Conservation (phyloP, 2,888 invertebrate genomes). For the Dendrolimus houi region DNA sequence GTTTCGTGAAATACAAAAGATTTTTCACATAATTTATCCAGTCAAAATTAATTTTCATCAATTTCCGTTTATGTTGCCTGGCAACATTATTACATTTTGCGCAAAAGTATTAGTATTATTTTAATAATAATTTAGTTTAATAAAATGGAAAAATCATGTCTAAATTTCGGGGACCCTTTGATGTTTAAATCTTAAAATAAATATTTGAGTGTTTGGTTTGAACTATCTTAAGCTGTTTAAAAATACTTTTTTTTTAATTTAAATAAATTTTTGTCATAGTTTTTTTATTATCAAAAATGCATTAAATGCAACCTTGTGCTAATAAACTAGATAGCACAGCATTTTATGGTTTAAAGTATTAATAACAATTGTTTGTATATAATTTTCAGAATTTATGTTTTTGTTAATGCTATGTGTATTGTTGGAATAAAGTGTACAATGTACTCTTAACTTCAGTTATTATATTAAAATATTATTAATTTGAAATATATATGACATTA, state of each 20-base stretch:
- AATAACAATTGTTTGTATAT: too few relatives aligned
- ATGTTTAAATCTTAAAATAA: constrained; percentile 10
- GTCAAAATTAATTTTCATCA: background rate
- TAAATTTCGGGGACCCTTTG: constrained; percentile 36
- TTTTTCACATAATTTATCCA: constrained; percentile 2
- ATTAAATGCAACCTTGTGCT: constrained; percentile 8
- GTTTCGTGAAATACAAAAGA: too few relatives aligned
- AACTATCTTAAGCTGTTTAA: background rate
- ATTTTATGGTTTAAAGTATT: too few relatives aligned
- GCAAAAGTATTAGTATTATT: constrained; percentile 6
- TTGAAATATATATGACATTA: too few relatives aligned
- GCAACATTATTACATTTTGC: constrained; percentile 15
- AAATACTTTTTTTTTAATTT: background rate
- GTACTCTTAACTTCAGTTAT: too few relatives aligned
- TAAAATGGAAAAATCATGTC: constrained; percentile 21
- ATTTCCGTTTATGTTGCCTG: constrained; percentile 14
- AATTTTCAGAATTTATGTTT: too few relatives aligned
- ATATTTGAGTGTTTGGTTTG: background rate
- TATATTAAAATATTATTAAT: too few relatives aligned
- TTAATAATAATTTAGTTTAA: background rate
- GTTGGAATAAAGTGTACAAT: too few relatives aligned
- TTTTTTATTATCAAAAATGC: constrained; percentile 3
- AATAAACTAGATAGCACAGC: background rate
- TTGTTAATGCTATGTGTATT: too few relatives aligned
- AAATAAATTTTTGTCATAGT: too few relatives aligned